phyloP scores from a whole-genome alignment of 2,888 invertebrate species.

The Drosophila neonasuta region DNA sequence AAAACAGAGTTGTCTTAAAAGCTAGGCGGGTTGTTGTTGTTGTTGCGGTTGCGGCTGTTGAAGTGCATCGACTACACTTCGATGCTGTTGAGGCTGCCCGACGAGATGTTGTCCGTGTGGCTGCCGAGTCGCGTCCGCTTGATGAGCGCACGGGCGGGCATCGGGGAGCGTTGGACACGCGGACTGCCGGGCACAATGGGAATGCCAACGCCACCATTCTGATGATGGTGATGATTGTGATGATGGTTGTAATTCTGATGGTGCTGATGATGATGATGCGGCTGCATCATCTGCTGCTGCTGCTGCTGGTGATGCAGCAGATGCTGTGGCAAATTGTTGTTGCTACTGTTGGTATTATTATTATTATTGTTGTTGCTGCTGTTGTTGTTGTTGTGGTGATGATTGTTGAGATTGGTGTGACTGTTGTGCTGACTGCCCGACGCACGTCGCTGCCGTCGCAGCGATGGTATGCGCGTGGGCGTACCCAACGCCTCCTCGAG shows the following conservation, averaged over 20 bases:
- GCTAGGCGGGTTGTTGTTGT: constrained; percentile 5
- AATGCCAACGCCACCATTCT: constrained; percentile 67
- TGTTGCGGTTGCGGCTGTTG: background rate
- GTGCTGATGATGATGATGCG: constrained; percentile 29
- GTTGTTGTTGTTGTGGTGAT: constrained; percentile 31
- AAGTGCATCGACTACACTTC: constrained; percentile 73
- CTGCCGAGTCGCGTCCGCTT: constrained; percentile 81
- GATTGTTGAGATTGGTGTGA: constrained; percentile 63
- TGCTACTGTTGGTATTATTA: constrained; percentile 35
- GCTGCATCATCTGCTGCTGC: constrained; percentile 40
- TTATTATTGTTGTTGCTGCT: constrained; percentile 39
- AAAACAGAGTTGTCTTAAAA: constrained; percentile 8
- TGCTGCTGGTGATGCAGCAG: constrained; percentile 55
- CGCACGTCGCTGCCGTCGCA: constrained; percentile 79
- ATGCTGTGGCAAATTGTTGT: constrained; percentile 64
- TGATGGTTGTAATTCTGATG: constrained; percentile 39
- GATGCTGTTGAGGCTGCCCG: constrained; percentile 83
- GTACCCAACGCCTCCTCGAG: constrained; percentile 74
- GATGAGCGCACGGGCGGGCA: constrained; percentile 80
- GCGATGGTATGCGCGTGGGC: constrained; percentile 79
- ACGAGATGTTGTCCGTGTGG: constrained; percentile 82
- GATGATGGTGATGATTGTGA: constrained; percentile 49
- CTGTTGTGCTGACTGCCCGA: constrained; percentile 75
- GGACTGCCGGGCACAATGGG: constrained; percentile 81
- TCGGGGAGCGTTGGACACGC: constrained; percentile 81